Evolutionary conservation across 2,888 invertebrate species (phyloP).

Genomic region (Dromius quadrimaculatus): DNA sequence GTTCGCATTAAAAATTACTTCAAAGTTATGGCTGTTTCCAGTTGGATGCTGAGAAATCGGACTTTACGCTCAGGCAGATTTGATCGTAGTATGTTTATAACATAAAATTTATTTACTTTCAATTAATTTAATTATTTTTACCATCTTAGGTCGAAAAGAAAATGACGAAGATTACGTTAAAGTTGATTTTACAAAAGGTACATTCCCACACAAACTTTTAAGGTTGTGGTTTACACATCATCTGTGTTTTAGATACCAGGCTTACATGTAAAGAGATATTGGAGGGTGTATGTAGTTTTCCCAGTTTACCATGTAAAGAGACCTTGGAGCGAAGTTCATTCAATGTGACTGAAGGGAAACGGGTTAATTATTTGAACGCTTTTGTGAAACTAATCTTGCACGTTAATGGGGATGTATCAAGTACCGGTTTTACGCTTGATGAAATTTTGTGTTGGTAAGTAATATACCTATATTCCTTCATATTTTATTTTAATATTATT

Average conservation of each 20-base stretch:
- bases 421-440: slow-evolving; percentile 80
- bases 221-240: slow-evolving; percentile 52
- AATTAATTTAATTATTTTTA: slow-evolving; percentile 53
- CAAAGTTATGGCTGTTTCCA: slow-evolving; percentile 68
- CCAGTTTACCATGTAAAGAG: too few relatives aligned
- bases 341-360: slow-evolving; percentile 80
- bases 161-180: slow-evolving; percentile 73
- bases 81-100: slow-evolving; percentile 63
- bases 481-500: slow-evolving; percentile 1
- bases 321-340: too few relatives aligned
- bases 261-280: slow-evolving; percentile 76
- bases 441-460: slow-evolving; percentile 86
- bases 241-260: slow-evolving; percentile 65
- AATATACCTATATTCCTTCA: slow-evolving; percentile 23
- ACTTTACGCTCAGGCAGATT: slow-evolving; percentile 67
- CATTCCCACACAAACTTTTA: slow-evolving; percentile 33
- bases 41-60: slow-evolving; percentile 69
- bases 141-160: slow-evolving; percentile 68
- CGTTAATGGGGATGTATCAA: slow-evolving; percentile 71
- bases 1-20: slow-evolving; percentile 17
- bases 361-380: slow-evolving; percentile 88
- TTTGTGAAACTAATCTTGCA: slow-evolving; percentile 83
- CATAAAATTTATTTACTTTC: slow-evolving; percentile 46
- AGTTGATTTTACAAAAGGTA: slow-evolving; percentile 70
- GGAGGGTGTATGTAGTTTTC: too few relatives aligned